Percentiles rank a stretch among this genome's conserved stretches.
These are phyloP conservation scores for Penaeus vannamei DNA, from an alignment of 1,140 invertebrate species.

Conservation along the genomic window DNA sequence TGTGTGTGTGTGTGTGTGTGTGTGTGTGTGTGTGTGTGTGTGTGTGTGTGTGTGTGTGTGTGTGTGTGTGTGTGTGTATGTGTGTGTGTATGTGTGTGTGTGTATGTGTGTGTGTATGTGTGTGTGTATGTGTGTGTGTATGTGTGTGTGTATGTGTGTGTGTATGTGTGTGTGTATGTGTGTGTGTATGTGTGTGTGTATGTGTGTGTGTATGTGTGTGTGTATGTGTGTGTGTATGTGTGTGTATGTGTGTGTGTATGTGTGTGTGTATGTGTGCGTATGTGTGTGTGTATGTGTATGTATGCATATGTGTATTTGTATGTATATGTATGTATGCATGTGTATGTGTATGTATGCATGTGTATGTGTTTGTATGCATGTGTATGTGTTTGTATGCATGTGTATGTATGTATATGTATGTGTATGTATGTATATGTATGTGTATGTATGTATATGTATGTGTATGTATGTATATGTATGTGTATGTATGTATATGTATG, in stretches of 20 bases:
- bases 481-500: neutral
- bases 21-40: neutral
- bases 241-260: no score
- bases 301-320: neutral
- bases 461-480: neutral
- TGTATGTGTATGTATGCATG: neutral
- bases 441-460: neutral
- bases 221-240: no score
- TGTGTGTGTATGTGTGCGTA: no score
- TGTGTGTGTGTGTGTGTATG: neutral
- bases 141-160: no score
- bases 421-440: neutral
- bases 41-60: no score
- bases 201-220: no score
- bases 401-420: neutral
- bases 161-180: no score
- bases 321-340: constrained; percentile 2
- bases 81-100: no score
- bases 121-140: no score
- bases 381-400: neutral
- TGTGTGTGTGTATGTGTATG: neutral
- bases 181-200: no score
- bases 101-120: no score
- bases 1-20: no score
- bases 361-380: neutral